Evolutionary conservation across 37 sponge, comb jelly and placozoan genomes (phyloP), one percentile per base, ranked within the genome.

Genomic region (Chondrosia reniformis): DNA sequence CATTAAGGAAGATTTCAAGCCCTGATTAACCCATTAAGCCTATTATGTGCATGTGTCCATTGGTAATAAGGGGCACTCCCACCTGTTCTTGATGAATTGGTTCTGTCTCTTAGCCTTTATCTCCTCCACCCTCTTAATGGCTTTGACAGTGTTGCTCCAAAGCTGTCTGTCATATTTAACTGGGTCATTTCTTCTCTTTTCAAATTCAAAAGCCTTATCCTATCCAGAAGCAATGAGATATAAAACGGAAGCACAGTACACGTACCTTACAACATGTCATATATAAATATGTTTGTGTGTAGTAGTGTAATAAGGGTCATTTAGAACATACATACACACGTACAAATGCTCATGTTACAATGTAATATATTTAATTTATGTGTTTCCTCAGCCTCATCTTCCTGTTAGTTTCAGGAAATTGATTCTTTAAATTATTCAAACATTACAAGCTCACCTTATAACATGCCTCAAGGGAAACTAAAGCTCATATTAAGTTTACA

Each of bases 31-130:
- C n/a, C n/a, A n/a, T n/a, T n/a, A n/a, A n/a, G n/a, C n/a, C n/a
- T n/a, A n/a, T n/a, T n/a, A n/a, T n/a, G n/a, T n/a, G n/a, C n/a
- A n/a, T n/a, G n/a, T n/a, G n/a, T n/a, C n/a, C n/a, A n/a, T n/a
- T n/a, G n/a, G n/a, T n/a, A n/a, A n/a, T n/a, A n/a, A n/a, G n/a
- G n/a, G n/a, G 2, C 39, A 46, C 2, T 33, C 61, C 2, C 12
- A 94, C 94, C 94, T 86, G 79, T 96, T 89, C 84, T 93, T 93
- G 39, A 99, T 91, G 62, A 93, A 99, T 72, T 89, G 97, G 32
- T 83, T 78, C 49, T 95, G 94, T 79, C 99, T 69, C 67, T 65
- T 88, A 28, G 63, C 25, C 61, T 79, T 90, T 36, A 99, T 91
- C 46, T 89, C 79, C 43, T 93, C 93, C 31, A 99, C 89, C 74